Percentiles rank a stretch among this genome's conserved stretches.
Evolutionary conservation across 2,797 vertebrate species (phyloP).

Genomic region (Thunnus albacares): DNA sequence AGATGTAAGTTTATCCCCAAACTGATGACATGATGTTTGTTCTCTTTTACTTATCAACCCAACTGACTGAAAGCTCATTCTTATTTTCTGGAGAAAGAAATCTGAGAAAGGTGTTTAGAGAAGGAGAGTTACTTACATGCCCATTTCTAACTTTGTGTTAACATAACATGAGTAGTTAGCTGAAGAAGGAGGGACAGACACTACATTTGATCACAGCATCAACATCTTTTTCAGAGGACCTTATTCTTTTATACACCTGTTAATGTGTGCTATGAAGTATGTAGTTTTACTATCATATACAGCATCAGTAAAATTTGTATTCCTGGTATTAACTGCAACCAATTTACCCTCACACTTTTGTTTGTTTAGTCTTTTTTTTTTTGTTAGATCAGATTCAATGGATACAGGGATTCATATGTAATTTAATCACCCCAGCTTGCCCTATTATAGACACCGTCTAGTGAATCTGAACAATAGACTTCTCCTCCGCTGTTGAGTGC

Average conservation of each 20-base stretch:
- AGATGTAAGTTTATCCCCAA: constrained; percentile 7
- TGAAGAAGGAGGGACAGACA: background rate
- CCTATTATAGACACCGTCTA: background rate
- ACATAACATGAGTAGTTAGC: background rate
- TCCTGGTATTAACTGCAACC: background rate
- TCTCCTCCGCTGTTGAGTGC: background rate
- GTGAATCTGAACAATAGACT: constrained; percentile 14
- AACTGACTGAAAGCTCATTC: background rate
- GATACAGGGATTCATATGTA: constrained; percentile 35
- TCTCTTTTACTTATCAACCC: constrained; percentile 8
- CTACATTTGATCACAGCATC: background rate
- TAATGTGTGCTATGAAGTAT: background rate
- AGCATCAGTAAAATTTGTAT: background rate
- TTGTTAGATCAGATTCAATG: constrained; percentile 28
- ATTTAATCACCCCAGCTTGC: constrained; percentile 34
- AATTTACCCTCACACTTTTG: constrained; percentile 28
- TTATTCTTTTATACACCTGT: background rate
- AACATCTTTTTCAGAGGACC: background rate
- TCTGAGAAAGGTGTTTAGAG: background rate
- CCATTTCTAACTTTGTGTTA: background rate
- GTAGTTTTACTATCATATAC: background rate
- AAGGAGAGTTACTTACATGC: background rate
- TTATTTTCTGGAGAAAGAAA: background rate
- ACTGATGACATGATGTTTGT: constrained; percentile 24
- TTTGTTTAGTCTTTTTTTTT: background rate